phyloP scores from a whole-genome alignment of 1,140 invertebrate genomes.

The Leptonema lineaticorne region DNA sequence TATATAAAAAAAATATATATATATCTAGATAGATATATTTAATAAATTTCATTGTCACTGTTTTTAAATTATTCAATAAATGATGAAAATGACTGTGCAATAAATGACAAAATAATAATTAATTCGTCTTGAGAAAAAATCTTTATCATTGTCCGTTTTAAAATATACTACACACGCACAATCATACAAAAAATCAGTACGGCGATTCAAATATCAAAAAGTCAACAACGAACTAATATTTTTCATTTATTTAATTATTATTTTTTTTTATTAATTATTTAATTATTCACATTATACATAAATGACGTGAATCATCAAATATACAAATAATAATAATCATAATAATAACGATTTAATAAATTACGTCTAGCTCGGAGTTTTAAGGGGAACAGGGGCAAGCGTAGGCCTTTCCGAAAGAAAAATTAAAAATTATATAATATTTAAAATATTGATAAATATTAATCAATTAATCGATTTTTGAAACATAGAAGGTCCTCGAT shows the following conservation, averaged over 20 bases:
- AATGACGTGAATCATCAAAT: slow-evolving; percentile 3
- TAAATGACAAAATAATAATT: slow-evolving; percentile 5
- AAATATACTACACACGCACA: no score
- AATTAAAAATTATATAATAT: no score
- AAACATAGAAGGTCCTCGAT: no score
- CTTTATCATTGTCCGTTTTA: neutral
- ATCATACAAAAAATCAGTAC: neutral
- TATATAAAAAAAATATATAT: no score
- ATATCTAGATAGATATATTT: no score
- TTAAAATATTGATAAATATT: no score
- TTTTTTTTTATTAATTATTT: neutral
- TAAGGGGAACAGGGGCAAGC: neutral
- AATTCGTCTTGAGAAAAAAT: neutral
- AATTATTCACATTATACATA: slow-evolving; percentile 1
- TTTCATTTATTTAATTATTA: neutral
- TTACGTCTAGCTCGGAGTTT: slow-evolving; percentile 22
- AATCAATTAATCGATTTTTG: no score
- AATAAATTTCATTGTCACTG: neutral
- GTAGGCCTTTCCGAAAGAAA: neutral
- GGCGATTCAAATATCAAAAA: slow-evolving; percentile 23
- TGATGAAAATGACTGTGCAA: neutral
- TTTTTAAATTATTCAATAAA: neutral
- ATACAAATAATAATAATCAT: slow-evolving; percentile 27
- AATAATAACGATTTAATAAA: slow-evolving; percentile 30
- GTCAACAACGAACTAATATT: slow-evolving; percentile 24